Evolutionary conservation across 2,113 vertebrate genomes (phyloP).

Genomic region (Gavia stellata): DNA sequence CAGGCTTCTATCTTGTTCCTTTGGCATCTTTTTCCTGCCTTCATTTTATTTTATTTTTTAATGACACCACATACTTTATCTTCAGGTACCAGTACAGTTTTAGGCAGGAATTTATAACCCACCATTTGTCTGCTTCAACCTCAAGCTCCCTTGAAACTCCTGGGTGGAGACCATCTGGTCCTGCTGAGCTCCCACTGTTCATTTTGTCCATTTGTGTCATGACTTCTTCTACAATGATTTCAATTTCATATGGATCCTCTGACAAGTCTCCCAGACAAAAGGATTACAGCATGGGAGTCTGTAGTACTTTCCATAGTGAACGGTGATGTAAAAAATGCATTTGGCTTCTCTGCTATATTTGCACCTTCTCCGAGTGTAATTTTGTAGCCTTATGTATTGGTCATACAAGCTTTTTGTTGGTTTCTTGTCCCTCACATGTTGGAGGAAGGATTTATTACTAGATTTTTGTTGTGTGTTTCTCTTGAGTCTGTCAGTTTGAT

Average conservation of each 20-base stretch:
- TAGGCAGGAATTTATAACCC: background rate
- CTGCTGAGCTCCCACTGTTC: background rate
- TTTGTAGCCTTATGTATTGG: background rate
- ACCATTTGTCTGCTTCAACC: background rate
- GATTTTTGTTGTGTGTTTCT: background rate
- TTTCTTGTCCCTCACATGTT: background rate
- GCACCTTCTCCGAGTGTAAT: background rate
- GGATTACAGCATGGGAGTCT: background rate
- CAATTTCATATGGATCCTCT: background rate
- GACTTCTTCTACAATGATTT: background rate
- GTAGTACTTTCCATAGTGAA: background rate
- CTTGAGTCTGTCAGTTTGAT: background rate
- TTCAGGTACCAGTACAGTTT: background rate
- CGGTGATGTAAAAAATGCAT: background rate
- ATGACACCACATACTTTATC: background rate
- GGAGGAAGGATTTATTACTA: background rate
- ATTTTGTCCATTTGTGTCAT: background rate
- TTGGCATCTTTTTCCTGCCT: background rate
- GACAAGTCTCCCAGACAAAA: background rate
- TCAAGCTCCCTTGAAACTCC: background rate
- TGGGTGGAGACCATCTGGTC: constrained; percentile 2
- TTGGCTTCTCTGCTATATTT: background rate
- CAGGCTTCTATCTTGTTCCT: background rate
- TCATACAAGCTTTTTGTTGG: background rate
- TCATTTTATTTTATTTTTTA: background rate